Evolutionary conservation across 1,140 invertebrate genomes (phyloP).

Genomic region (Scaptomyza pallida): DNA sequence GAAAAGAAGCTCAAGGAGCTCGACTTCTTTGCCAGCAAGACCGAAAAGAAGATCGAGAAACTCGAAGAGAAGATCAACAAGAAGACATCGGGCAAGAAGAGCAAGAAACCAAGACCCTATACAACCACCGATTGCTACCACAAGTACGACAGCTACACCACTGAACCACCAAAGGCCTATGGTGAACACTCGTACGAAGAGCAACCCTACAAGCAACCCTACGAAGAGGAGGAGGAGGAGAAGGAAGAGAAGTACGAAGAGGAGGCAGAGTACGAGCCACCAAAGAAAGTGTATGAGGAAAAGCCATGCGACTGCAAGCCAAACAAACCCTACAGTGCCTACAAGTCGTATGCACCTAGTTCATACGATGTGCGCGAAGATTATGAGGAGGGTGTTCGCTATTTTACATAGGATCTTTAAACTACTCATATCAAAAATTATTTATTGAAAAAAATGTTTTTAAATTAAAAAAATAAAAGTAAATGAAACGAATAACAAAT

Average conservation of each 20-base stretch:
- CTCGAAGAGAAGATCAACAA: constrained; percentile 47
- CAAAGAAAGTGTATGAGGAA: constrained; percentile 7
- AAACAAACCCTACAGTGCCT: constrained; percentile 17
- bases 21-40: constrained; percentile 55
- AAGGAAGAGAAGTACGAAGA: constrained; percentile 29
- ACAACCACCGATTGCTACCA: constrained; percentile 37
- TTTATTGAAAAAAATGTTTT: no score
- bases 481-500: no score
- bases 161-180: background rate
- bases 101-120: constrained; percentile 32
- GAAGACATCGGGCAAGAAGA: constrained; percentile 37
- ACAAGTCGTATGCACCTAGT: constrained; percentile 13
- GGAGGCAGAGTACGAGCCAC: constrained; percentile 12
- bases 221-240: constrained; percentile 23
- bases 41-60: constrained; percentile 42
- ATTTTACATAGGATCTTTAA: constrained; percentile 48
- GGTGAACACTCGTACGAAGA: background rate
- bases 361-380: constrained; percentile 57
- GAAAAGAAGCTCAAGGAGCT: constrained; percentile 64
- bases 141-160: background rate
- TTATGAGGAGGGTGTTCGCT: constrained; percentile 52
- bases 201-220: background rate
- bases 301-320: constrained; percentile 14
- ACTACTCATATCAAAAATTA: no score
- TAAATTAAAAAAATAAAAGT: no score